Base-by-base conservation (phyloP, 2,888 invertebrate species). In the Tortricodes alternella region DNA sequence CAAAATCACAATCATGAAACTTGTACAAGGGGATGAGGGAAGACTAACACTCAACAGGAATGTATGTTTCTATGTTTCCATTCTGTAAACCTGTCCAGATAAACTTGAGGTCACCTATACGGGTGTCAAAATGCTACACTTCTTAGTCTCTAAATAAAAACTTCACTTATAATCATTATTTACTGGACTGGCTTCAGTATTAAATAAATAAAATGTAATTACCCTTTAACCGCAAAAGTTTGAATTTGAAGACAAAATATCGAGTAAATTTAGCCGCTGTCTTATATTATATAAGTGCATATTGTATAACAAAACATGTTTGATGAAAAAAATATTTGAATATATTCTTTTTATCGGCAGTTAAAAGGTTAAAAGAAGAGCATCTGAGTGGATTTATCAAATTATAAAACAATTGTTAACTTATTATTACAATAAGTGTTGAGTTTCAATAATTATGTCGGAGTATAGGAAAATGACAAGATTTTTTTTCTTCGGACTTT, bases 21-120 rank as follows among this genome's bases (percentile, higher is more conserved):
- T 56, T 56, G 55, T 49, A 56, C 55, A 49, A n/a, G 13, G 19
- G 37, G 29, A 19, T 41, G 4, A 41, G 24, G 53, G 53, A 53
- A 53, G 53, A 53, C 53, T 27, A 35, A 19, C 23, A 18, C n/a
- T n/a, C 29, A 34, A 34, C n/a, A 41, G 53, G 53, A 48, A 35
- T 53, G 46, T 46, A 46, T 52, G 35, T 6, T 49, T 27, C 21
- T 19, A 18, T 8, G 37, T 38, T 6, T 19, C 16, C 11, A 8
- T 35, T 16, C 2, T 34, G 34, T 11, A 35, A n/a, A n/a, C n/a
- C n/a, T n/a, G n/a, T n/a, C n/a, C n/a, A n/a, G n/a, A n/a, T n/a
- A n/a, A n/a, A n/a, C n/a, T n/a, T n/a, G n/a, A n/a, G n/a, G n/a
- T n/a, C n/a, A n/a, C n/a, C n/a, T n/a, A n/a, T n/a, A n/a, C n/a